These are phyloP conservation scores for Rhynchomys soricoides DNA, from an alignment of 2,113 vertebrate species.

Conservation along the genomic window DNA sequence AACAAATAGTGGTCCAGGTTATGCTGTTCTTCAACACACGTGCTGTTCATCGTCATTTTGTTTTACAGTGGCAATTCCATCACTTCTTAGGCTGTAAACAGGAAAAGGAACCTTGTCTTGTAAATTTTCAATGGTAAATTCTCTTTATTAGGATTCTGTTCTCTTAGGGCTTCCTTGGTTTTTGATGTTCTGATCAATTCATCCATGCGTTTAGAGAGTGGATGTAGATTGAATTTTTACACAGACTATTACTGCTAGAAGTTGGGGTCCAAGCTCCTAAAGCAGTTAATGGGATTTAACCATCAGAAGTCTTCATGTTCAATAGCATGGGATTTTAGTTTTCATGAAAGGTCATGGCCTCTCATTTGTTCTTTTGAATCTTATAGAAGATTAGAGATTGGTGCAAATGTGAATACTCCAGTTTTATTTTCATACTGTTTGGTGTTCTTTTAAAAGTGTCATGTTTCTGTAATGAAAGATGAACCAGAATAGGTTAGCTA, in stretches of 20 bases:
- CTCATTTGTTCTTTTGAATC: neutral
- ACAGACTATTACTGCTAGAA: neutral
- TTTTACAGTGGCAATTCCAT: neutral
- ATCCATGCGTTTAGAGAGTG: neutral
- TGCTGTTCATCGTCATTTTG: constrained; percentile 56
- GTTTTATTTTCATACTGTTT: constrained; percentile 5
- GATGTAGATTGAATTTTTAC: neutral
- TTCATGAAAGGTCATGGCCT: neutral
- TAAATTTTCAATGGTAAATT: neutral
- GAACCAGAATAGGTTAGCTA: constrained; percentile 47
- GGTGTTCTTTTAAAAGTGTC: constrained; percentile 4
- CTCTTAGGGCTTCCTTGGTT: neutral
- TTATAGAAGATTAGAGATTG: neutral
- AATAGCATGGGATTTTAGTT: neutral
- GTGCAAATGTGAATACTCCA: neutral
- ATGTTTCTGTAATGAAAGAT: constrained; percentile 68
- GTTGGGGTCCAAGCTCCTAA: neutral
- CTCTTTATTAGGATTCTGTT: neutral
- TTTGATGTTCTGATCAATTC: neutral
- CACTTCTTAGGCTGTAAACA: neutral
- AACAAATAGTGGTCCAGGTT: constrained; percentile 87
- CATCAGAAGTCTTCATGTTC: neutral
- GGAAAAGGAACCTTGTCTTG: neutral
- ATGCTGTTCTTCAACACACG: constrained; percentile 78
- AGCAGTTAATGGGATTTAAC: neutral